Base-by-base conservation (phyloP, 2,113 vertebrate genomes). In the Chaetodon auriga region DNA sequence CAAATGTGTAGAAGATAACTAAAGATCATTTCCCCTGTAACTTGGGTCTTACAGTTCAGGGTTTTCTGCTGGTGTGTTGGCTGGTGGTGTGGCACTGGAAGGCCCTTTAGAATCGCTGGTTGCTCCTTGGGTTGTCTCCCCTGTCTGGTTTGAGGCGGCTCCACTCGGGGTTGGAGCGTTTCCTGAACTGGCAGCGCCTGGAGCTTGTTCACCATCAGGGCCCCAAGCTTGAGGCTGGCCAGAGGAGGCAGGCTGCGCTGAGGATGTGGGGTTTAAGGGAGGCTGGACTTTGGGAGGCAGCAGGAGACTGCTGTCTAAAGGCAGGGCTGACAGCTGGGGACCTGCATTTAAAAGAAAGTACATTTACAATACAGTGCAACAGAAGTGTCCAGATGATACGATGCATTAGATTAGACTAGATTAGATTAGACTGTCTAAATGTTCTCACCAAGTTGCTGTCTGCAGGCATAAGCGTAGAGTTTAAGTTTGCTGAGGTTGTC, bases 401-500 rank as follows among this genome's bases (percentile, higher is more conserved):
- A 30, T 30, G 3, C 30, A 9, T 54, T 36, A 60, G 4, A 74
- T 68, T 41, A 46, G 21, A 25, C 83, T 36, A 16, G 19, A 64
- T 68, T 41, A 46, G 21, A 25, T 85, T 43, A 21, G 19, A 64
- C 13, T 1, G 21, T 25, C 51, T 16, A 15, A 14, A 69, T 54
- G 36, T 74, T 49, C 90, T 96, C 86, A 99, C 98, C 97, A 58
- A 99, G 95, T 91, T 97, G 97, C 88, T 97, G 96, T 83, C 96
- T 97, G 92, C 98, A 99, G 84, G 97, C 95, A 87, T 98, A 96
- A 14, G 97, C 97, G 0, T 98, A 99, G 19, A 99, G 96, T 93
- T 96, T 97, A 68, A 99, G 97, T 93, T 97, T 97, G 94, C 94
- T 96, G 92, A 98, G 96, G 96, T 99, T 98, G 95, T 98, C 96